Conservation (phyloP, 2,888 invertebrate genomes). For the Stegana nigrithorax region DNA sequence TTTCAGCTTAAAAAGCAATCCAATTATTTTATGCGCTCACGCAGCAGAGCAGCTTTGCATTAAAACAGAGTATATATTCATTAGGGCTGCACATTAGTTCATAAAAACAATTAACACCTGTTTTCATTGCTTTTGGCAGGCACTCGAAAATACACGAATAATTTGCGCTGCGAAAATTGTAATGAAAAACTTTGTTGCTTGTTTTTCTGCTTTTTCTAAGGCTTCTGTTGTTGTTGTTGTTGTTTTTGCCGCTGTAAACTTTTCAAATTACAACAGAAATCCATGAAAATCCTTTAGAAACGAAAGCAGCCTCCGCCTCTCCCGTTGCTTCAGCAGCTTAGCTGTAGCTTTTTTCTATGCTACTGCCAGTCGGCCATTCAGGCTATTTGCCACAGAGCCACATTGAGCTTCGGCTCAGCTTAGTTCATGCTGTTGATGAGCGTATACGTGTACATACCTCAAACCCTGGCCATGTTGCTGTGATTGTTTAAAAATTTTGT, state of each 20-base stretch:
- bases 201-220: not conserved
- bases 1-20: slow-evolving; percentile 40
- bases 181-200: slow-evolving; percentile 57
- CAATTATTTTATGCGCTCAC: slow-evolving; percentile 41
- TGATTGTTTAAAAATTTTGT: not conserved
- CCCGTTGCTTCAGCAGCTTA: slow-evolving; percentile 2
- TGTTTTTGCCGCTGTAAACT: slow-evolving; percentile 35
- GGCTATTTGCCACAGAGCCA: too few species aligned
- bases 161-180: not conserved
- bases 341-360: not conserved
- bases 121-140: slow-evolving; percentile 53
- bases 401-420: too few species aligned
- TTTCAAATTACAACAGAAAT: slow-evolving; percentile 63
- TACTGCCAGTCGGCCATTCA: too few species aligned
- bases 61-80: slow-evolving; percentile 37
- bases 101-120: slow-evolving; percentile 60
- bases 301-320: slow-evolving; percentile 47
- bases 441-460: too few species aligned
- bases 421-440: not conserved
- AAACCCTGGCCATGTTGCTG: not conserved
- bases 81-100: slow-evolving; percentile 54
- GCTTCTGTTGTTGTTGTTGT: not conserved
- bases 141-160: slow-evolving; percentile 44
- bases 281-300: slow-evolving; percentile 63
- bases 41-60: not conserved